Evolutionary conservation across 2,888 invertebrate genomes (phyloP).

Genomic region (Drosophila emarginata): DNA sequence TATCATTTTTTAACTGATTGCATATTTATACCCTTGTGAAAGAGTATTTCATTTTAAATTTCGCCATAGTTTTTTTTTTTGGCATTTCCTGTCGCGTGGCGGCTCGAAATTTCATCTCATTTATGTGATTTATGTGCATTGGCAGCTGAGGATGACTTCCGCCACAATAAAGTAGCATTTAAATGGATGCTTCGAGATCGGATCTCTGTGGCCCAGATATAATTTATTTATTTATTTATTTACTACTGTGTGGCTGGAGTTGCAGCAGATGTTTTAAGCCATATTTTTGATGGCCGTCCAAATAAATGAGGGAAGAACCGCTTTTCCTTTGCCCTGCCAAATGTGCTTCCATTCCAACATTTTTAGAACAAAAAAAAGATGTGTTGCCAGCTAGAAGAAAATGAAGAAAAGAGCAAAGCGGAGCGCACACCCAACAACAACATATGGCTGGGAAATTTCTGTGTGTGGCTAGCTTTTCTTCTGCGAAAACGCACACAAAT

Average conservation of each 20-base stretch:
- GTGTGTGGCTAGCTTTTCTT: not conserved
- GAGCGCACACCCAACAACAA: not conserved
- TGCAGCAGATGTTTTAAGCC: conserved; percentile 8
- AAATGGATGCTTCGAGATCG: conserved; percentile 1
- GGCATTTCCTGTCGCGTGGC: conserved; percentile 25
- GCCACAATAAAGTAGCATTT: conserved; percentile 1
- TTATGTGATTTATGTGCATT: conserved; percentile 5
- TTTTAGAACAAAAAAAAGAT: not conserved
- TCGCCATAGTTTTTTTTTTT: conserved; percentile 34
- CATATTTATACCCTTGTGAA: not conserved
- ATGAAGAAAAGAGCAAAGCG: not conserved
- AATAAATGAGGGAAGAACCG: not conserved
- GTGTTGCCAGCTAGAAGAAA: no score
- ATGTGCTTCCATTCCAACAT: not conserved
- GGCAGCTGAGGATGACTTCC: conserved; percentile 6
- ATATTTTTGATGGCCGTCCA: not conserved
- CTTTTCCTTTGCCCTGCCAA: not conserved
- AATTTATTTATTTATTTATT: not conserved
- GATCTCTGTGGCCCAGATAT: conserved; percentile 2
- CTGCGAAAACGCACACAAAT: conserved; percentile 35
- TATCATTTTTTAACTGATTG: conserved; percentile 12
- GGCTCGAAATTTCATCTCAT: conserved; percentile 3
- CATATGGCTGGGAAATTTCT: conserved; percentile 6
- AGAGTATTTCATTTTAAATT: not conserved
- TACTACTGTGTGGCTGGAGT: not conserved